Evolutionary conservation across 1,140 invertebrate genomes (phyloP), one percentile per base, ranked within the genome.

Genomic region (Drosophila baimaii): DNA sequence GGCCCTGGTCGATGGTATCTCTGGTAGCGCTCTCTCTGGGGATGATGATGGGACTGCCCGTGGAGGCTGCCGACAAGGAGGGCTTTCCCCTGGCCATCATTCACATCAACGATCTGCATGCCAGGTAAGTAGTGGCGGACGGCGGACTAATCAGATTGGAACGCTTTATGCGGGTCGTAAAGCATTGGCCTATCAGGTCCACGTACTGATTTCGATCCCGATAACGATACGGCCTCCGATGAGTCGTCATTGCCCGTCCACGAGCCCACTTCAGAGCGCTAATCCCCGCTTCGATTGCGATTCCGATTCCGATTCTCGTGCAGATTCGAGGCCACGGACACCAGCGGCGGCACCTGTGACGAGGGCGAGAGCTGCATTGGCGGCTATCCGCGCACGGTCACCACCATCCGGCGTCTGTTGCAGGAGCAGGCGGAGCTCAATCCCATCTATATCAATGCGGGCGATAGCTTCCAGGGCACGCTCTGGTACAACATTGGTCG

Each of bases 401-500:
- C 94, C 2, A 93, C 93, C 2, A 93, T 95, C 13, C 92, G 92
- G 19, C 84, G 93, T 35, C 90, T 94, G 19, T 88, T 94, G 31
- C 74, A 92, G 58, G 91, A 95, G 77, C 88, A 93, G 68, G 88
- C 94, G 74, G 92, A 95, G 88, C 92, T 91, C 0, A 94, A 96
- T 79, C 94, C 95, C 0, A 92, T 98, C 52, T 94, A 96, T 35
- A 92, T 98, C 6, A 97, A 97, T 91, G 97, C 95, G 0, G 97
- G 97, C 1, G 97, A 98, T 91, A 96, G 95, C 86, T 98, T 95
- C 86, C 96, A 97, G 91, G 97, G 97, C 1, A 97, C 96, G 1
- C 93, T 97, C 1, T 98, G 96, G 96, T 97, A 97, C 91, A 95
- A 95, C 66, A 89, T 96, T 19, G 94, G 95, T 63, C 93, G 95